Evolutionary conservation across 2,888 invertebrate genomes (phyloP), one percentile per base, ranked within the genome.

Genomic region (Capitulum mitella): DNA sequence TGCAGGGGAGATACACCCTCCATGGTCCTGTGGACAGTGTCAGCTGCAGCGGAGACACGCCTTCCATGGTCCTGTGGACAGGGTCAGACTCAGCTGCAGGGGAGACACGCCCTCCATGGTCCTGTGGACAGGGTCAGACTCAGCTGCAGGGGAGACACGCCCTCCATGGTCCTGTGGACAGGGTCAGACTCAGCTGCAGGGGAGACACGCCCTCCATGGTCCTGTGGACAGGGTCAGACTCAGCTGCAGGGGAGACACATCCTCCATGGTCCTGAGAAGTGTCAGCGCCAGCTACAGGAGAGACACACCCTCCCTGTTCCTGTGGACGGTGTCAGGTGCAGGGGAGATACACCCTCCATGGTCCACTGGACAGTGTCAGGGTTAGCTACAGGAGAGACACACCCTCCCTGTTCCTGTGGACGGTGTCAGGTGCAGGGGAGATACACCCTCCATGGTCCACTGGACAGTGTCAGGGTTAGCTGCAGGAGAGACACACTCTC

Each of bases 221-320:
- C n/a, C n/a, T n/a, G n/a, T n/a, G n/a, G n/a, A n/a, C n/a, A n/a
- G n/a, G n/a, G n/a, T n/a, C n/a, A n/a, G n/a, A n/a, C n/a, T n/a
- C n/a, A n/a, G n/a, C n/a, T n/a, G n/a, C n/a, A n/a, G n/a, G n/a
- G n/a, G n/a, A n/a, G n/a, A n/a, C n/a, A n/a, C n/a, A n/a, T n/a
- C n/a, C n/a, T n/a, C n/a, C n/a, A n/a, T n/a, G n/a, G n/a, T n/a
- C n/a, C n/a, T n/a, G n/a, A n/a, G n/a, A n/a, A n/a, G n/a, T n/a
- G n/a, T n/a, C n/a, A n/a, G n/a, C n/a, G n/a, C n/a, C n/a, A 97
- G 87, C 85, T 96, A 93, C 34, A 97, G 87, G 0, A 94, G 92
- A 0, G 93, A 93, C 84, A 93, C 92, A 79, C 91, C 91, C 3
- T 92, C 92, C 77, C 90, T 89, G 48, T 94, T 94, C 82, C 92